Base-by-base conservation (phyloP, 2,888 invertebrate genomes). In the Ptychoptera albimana region DNA sequence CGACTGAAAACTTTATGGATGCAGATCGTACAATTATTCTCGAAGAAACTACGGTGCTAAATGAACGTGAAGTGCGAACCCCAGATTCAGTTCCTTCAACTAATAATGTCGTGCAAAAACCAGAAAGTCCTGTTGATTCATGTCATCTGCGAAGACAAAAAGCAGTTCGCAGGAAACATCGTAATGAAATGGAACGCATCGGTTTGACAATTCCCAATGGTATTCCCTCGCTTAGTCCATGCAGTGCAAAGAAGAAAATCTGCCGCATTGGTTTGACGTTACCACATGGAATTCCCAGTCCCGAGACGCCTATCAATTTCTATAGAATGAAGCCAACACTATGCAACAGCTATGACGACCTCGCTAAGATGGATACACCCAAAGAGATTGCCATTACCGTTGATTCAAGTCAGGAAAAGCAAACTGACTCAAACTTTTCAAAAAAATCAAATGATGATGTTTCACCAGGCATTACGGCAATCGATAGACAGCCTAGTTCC, bases 401-500 rank as follows among this genome's bases (percentile, higher is more conserved):
- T 42, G 54, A 51, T 41, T 53, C 48, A 29, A 45, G 44, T 48
- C 45, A 39, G 10, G 4, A 38, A 23, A 16, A 9, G 8, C 49
- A 59, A 42, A 68, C 70, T 13, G 70, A 70, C 43, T 70, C 72
- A 35, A 60, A 69, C 12, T 23, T 23, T 23, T 23, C 23, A 23
- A 23, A 23, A 23, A 23, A 23, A 23, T 23, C 14, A 16, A 35
- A 48, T 67, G 12, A 57, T 61, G 48, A 66, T 68, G 46, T 59
- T 55, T 0, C 63, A 58, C 43, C 49, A 2, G 46, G 29, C 44
- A 51, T 45, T 23, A 45, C 37, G 36, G 36, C 45, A 37, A 50
- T 52, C 46, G 55, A 67, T 55, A 65, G 69, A 29, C 60, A 70
- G 50, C 70, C 70, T 45, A 69, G 69, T 1, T 71, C 72, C 46